These are phyloP conservation scores for Sipha flava DNA, from an alignment of 1,140 invertebrate species.

Conservation along the genomic window DNA sequence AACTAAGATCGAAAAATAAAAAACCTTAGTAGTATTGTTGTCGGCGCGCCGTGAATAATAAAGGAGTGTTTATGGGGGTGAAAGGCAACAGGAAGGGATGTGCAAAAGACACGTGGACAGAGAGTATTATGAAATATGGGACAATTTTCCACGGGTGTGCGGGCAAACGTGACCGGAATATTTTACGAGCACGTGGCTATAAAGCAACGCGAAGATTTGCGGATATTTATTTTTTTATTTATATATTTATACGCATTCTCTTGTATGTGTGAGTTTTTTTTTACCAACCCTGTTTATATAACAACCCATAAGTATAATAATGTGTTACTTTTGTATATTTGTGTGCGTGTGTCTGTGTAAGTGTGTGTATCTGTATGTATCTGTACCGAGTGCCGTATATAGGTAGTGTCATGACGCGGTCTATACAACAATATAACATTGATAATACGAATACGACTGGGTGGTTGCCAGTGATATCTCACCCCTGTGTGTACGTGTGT, in stretches of 20 bases:
- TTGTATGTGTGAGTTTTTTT: no score
- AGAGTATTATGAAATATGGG: conserved; percentile 15
- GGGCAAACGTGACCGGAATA: conserved; percentile 6
- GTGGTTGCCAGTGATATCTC: not conserved
- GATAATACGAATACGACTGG: not conserved
- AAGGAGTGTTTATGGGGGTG: not conserved
- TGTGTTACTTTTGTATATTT: no score
- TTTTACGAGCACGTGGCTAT: not conserved
- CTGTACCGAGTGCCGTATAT: not conserved
- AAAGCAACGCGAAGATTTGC: not conserved
- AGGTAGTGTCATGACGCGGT: not conserved
- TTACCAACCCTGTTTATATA: no score
- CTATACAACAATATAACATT: not conserved
- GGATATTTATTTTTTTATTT: not conserved
- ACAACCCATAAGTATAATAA: no score
- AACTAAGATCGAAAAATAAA: not conserved
- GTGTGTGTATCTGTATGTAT: not conserved
- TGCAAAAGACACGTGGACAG: conserved; percentile 1
- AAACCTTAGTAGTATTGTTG: not conserved
- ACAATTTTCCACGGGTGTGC: conserved; percentile 1
- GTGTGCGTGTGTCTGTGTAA: no score
- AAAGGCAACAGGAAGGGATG: not conserved
- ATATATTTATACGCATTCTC: not conserved
- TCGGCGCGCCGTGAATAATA: conserved; percentile 17
- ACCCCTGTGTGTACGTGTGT: no score